These are phyloP conservation scores for Ianthella basta DNA, from an alignment of 37 sponge, comb jelly and placozoan species.

Conservation along the genomic window DNA sequence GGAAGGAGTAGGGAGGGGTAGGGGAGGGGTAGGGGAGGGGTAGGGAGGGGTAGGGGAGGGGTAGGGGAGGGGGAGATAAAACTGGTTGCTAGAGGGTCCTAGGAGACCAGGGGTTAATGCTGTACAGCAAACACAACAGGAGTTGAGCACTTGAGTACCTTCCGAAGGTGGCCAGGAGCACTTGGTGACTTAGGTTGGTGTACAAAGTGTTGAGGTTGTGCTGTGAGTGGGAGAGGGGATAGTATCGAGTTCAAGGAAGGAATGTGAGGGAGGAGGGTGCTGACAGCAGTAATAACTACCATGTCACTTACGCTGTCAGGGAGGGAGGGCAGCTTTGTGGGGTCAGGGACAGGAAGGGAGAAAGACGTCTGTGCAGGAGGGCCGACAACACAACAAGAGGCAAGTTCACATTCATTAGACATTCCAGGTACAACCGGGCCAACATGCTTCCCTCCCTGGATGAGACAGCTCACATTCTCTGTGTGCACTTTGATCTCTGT, in stretches of 20 bases:
- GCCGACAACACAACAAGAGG: not conserved
- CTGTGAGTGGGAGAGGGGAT: constrained; percentile 37
- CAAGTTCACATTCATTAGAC: too few species aligned
- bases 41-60: too few species aligned
- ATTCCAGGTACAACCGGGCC: not conserved
- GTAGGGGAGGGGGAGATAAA: too few species aligned
- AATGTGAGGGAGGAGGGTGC: not conserved
- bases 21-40: too few species aligned
- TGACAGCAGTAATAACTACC: not conserved
- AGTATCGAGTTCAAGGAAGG: too few species aligned
- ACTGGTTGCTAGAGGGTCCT: too few species aligned
- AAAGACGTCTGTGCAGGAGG: constrained; percentile 28
- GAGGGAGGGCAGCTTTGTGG: constrained; percentile 59
- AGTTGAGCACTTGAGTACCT: constrained; percentile 44
- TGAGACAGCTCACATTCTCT: too few species aligned
- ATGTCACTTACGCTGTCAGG: constrained; percentile 73
- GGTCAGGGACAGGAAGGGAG: constrained; percentile 62
- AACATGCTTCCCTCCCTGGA: too few species aligned
- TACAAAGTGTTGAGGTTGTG: constrained; percentile 71
- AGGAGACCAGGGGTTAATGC: not conserved
- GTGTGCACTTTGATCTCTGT: not conserved
- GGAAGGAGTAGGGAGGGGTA: too few species aligned
- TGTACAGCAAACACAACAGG: not conserved
- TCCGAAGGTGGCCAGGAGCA: constrained; percentile 77
- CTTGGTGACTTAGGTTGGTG: constrained; percentile 71